Percentiles rank a stretch among this genome's conserved stretches.
phyloP scores from a whole-genome alignment of 1,140 invertebrate species.

The Drosophila kohkoa region DNA sequence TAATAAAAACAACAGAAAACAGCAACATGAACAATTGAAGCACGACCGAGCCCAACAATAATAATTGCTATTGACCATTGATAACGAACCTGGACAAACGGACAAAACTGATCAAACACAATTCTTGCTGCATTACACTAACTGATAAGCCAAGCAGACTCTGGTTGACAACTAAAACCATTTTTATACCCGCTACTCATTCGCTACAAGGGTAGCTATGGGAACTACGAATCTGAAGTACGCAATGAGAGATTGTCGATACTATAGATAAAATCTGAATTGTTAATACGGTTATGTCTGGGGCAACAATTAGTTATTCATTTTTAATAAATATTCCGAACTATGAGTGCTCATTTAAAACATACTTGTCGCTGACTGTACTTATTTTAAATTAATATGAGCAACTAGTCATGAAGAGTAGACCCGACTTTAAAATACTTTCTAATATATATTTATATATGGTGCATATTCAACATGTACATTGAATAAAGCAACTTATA shows the following conservation, averaged over 20 bases:
- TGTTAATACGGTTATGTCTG: not conserved
- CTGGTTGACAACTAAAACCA: constrained; percentile 27
- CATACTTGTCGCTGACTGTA: too few relatives aligned
- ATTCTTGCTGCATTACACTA: constrained; percentile 38
- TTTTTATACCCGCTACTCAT: not conserved
- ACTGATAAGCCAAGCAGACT: constrained; percentile 37
- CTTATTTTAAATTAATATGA: too few relatives aligned
- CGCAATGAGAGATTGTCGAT: not conserved
- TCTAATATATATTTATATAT: too few relatives aligned
- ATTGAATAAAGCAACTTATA: too few relatives aligned
- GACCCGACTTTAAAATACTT: too few relatives aligned
- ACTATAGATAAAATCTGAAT: not conserved
- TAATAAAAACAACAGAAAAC: constrained; percentile 10
- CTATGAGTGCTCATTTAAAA: too few relatives aligned
- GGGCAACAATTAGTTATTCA: too few relatives aligned
- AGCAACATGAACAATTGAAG: constrained; percentile 19
- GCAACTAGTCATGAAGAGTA: too few relatives aligned
- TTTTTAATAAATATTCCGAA: too few relatives aligned
- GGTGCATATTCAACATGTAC: too few relatives aligned
- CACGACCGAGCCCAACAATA: constrained; percentile 41
- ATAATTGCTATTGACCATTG: constrained; percentile 42
- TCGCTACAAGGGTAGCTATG: not conserved
- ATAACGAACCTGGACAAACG: constrained; percentile 44
- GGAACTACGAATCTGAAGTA: not conserved
- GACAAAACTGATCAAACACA: constrained; percentile 25